These are phyloP conservation scores for Excalfactoria chinensis DNA, from an alignment of 2,113 vertebrate species.

Conservation along the genomic window DNA sequence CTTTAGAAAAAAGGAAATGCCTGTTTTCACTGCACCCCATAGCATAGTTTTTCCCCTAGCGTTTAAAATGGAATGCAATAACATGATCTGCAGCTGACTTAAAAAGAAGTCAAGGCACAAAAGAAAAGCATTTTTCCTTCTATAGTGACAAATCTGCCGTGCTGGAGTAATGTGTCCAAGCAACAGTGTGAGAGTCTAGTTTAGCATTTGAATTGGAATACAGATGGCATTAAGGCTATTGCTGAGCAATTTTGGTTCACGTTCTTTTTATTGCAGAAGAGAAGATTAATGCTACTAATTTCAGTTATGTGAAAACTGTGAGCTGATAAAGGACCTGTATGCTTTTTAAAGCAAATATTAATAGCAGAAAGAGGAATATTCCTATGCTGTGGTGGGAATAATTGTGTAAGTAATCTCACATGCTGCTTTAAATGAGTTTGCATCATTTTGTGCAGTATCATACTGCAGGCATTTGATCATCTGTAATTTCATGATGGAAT, in stretches of 20 bases:
- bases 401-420: constrained; percentile 52
- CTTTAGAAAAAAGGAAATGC: constrained; percentile 65
- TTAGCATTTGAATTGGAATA: constrained; percentile 77
- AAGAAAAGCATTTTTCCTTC: constrained; percentile 57
- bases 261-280: constrained; percentile 59
- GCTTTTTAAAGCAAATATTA: constrained; percentile 63
- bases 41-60: not conserved
- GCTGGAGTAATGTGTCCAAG: constrained; percentile 54
- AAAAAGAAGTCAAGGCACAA: constrained; percentile 69
- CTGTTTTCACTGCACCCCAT: constrained; percentile 17
- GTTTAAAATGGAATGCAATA: constrained; percentile 66
- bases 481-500: not conserved
- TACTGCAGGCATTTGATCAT: constrained; percentile 27
- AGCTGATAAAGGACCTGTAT: constrained; percentile 42
- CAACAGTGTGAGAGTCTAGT: constrained; percentile 48
- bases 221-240: constrained; percentile 39
- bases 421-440: constrained; percentile 24
- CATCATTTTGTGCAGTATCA: constrained; percentile 19
- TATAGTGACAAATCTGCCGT: constrained; percentile 25
- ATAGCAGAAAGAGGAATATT: constrained; percentile 32
- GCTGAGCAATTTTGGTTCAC: constrained; percentile 57
- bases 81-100: constrained; percentile 57
- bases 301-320: constrained; percentile 60
- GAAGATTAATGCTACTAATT: constrained; percentile 78
- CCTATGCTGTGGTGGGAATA: constrained; percentile 28